These are phyloP conservation scores for Chaetodon auriga DNA, from an alignment of 2,113 vertebrate genomes.

Conservation along the genomic window DNA sequence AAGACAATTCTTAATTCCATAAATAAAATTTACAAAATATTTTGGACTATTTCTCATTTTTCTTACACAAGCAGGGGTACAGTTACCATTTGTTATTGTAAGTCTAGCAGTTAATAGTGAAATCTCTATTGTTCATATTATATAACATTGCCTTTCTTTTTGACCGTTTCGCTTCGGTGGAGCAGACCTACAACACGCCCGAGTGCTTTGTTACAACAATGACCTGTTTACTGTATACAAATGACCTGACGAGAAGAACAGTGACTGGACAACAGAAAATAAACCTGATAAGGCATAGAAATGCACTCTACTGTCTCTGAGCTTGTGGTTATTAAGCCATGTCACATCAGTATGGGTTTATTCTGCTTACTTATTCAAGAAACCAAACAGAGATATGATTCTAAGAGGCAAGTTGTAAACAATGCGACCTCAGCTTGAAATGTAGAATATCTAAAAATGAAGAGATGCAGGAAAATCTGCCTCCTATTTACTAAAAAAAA, in stretches of 20 bases:
- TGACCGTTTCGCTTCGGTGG: slow-evolving; percentile 42
- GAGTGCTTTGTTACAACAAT: slow-evolving; percentile 70
- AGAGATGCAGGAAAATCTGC: slow-evolving; percentile 57
- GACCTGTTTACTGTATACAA: slow-evolving; percentile 67
- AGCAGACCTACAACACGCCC: slow-evolving; percentile 62
- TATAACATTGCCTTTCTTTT: slow-evolving; percentile 57
- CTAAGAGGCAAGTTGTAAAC: slow-evolving; percentile 68
- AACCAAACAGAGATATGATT: slow-evolving; percentile 51
- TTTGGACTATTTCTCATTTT: slow-evolving; percentile 74
- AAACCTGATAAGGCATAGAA: slow-evolving; percentile 68
- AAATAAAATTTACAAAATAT: slow-evolving; percentile 85
- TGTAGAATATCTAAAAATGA: slow-evolving; percentile 64
- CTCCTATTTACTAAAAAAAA: slow-evolving; percentile 48
- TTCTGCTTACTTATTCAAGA: slow-evolving; percentile 40
- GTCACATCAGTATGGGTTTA: slow-evolving; percentile 21
- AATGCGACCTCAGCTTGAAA: slow-evolving; percentile 56
- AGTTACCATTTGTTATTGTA: slow-evolving; percentile 67
- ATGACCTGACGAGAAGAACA: slow-evolving; percentile 59
- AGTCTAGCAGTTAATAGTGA: slow-evolving; percentile 71
- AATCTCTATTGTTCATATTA: slow-evolving; percentile 68
- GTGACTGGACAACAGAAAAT: slow-evolving; percentile 67
- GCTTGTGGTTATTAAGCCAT: slow-evolving; percentile 34
- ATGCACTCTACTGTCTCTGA: slow-evolving; percentile 55
- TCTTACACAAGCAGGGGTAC: slow-evolving; percentile 68
- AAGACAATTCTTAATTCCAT: slow-evolving; percentile 75